A percentile compares a stretch with the other conserved stretches of the same genome.
Conservation (phyloP, 2,888 invertebrate species). For the Metallyticus violacea region DNA sequence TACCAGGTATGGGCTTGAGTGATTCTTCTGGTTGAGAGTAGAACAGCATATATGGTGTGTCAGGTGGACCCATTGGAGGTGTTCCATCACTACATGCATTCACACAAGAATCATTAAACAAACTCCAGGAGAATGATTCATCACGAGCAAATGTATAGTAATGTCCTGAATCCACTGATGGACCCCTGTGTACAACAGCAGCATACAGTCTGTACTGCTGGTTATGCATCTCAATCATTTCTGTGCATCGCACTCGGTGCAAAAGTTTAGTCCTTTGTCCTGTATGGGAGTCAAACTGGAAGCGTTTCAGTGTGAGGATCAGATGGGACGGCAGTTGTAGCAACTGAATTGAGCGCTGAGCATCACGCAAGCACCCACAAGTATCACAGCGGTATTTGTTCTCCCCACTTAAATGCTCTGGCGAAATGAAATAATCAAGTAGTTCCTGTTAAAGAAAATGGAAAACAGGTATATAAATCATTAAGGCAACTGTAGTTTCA, state of each 20-base stretch:
- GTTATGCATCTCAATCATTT: background rate
- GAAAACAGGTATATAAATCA: no score
- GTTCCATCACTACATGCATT: slow-evolving; percentile 47
- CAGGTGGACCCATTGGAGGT: slow-evolving; percentile 62
- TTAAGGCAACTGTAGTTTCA: no score
- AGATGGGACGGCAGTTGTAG: slow-evolving; percentile 73
- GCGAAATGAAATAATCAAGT: slow-evolving; percentile 72
- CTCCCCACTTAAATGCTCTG: slow-evolving; percentile 74
- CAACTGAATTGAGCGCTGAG: slow-evolving; percentile 66
- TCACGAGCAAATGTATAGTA: slow-evolving; percentile 81
- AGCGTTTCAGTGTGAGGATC: slow-evolving; percentile 77
- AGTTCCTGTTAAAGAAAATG: slow-evolving; percentile 65
- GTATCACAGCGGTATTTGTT: slow-evolving; percentile 79
- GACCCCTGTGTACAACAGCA: slow-evolving; percentile 81
- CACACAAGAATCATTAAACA: slow-evolving; percentile 79
- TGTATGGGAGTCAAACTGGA: slow-evolving; percentile 67
- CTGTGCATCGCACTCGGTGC: slow-evolving; percentile 52
- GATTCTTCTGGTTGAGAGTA: slow-evolving; percentile 50
- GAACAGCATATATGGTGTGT: slow-evolving; percentile 82
- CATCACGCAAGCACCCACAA: slow-evolving; percentile 73
- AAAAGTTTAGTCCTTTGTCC: slow-evolving; percentile 77
- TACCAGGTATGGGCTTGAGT: slow-evolving; percentile 39
- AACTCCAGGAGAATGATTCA: slow-evolving; percentile 65
- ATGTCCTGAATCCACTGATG: slow-evolving; percentile 80
- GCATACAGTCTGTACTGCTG: slow-evolving; percentile 67